Base-by-base conservation (phyloP, 1,140 invertebrate species). In the Heliconius melpomene region DNA sequence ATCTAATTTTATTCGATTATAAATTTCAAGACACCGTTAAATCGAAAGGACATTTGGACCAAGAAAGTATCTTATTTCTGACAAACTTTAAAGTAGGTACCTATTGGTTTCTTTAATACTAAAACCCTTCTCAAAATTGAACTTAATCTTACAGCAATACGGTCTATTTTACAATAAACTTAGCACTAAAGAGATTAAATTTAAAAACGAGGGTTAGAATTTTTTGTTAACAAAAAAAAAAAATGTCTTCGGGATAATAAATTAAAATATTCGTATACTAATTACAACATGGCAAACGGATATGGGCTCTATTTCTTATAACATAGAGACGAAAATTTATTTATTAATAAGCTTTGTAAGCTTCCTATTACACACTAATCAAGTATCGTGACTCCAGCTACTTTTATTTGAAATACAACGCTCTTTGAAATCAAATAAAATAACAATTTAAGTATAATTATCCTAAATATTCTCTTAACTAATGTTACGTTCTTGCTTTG, bases 31-130 rank as follows among this genome's bases (percentile, higher is more conserved):
- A 66, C 60, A 66, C 72, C 72, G 74, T 75, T 78, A 75, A 83
- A 83, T 60, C 60, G 76, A 80, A 80, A 83, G 50, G 71, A 72
- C 72, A 80, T 83, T 83, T 52, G 75, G 66, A 80, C 46, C 66
- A 83, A 80, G 79, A 77, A 70, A 73, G 74, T 85, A 83, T 85
- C 76, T 66, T 85, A 79, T 85, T 85, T 79, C 83, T 36, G 38
- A 50, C 73, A 77, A 79, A 84, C 60, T 23, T 66, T 66, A 66
- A 66, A 11, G 60, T 66, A 23, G 23, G 26, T 66, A 23, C 60
- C 50, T 16, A 46, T 13, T 26, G 23, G 3, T 29, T 66, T 66
- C 26, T 66, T 66, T 16, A 13, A 52, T 76, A 57, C 20, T 60
- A 71, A 80, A 72, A 29, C 5, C 11, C 1, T 57, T 52, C 7